phyloP scores from a whole-genome alignment of 2,797 vertebrate genomes.

The Chaetophractus vellerosus region DNA sequence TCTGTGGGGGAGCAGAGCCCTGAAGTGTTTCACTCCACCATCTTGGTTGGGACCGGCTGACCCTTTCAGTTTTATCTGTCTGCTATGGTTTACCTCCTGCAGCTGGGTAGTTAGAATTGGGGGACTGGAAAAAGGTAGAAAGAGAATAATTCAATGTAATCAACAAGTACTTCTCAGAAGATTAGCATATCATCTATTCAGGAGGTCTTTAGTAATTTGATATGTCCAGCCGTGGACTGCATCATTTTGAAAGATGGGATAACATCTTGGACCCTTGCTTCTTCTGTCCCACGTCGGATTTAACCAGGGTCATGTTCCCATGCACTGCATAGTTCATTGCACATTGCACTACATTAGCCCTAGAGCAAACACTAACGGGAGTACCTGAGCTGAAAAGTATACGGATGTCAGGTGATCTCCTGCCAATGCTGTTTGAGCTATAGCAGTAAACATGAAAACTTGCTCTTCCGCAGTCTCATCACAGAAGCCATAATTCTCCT shows the following conservation, averaged over 20 bases:
- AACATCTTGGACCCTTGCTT: not conserved
- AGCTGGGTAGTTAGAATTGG: not conserved
- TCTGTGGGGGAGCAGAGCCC: too few species aligned
- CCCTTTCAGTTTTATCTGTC: not conserved
- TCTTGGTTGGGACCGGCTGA: too few species aligned
- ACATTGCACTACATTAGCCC: not conserved
- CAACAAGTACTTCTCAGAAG: not conserved
- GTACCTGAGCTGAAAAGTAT: constrained; percentile 42
- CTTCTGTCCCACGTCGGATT: not conserved
- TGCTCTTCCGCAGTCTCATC: not conserved
- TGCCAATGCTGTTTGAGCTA: not conserved
- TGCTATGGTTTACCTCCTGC: not conserved
- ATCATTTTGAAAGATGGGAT: not conserved
- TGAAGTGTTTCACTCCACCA: too few species aligned
- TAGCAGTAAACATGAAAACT: constrained; percentile 57
- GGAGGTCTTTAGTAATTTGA: not conserved
- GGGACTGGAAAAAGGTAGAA: not conserved
- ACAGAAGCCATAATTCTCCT: not conserved
- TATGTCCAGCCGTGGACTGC: not conserved
- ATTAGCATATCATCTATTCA: not conserved
- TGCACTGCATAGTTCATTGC: not conserved
- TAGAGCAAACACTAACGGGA: not conserved
- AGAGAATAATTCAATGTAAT: not conserved
- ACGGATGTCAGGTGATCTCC: not conserved
- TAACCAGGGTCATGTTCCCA: not conserved